Conservation (phyloP, 2,113 vertebrate genomes). For the Ceratotherium simum region DNA sequence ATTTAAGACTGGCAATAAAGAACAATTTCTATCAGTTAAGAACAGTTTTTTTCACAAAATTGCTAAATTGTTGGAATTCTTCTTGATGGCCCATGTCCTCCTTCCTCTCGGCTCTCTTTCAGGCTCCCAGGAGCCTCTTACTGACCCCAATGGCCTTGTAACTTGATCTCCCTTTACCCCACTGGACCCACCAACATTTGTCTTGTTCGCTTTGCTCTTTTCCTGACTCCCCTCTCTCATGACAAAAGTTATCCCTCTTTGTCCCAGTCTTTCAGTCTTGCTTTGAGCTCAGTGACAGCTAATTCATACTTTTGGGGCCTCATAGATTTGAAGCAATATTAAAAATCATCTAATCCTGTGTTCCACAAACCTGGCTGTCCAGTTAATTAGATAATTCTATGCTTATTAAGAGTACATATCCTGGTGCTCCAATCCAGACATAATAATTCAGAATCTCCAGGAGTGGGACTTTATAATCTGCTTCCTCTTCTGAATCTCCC, state of each 20-base stretch:
- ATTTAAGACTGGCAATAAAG: neutral
- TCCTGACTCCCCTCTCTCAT: neutral
- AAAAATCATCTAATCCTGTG: neutral
- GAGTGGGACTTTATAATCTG: neutral
- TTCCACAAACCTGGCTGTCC: neutral
- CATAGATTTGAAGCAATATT: neutral
- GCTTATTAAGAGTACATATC: neutral
- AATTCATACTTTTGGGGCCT: neutral
- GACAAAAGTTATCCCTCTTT: neutral
- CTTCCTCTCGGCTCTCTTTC: neutral
- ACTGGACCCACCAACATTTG: neutral
- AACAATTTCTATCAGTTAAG: neutral
- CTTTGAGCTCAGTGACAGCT: neutral
- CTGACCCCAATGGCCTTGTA: neutral
- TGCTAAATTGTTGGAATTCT: neutral
- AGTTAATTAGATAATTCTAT: neutral
- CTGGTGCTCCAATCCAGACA: neutral
- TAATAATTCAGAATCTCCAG: neutral
- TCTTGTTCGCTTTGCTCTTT: neutral
- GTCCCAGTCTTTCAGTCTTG: neutral
- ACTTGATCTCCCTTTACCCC: neutral
- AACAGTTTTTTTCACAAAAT: neutral
- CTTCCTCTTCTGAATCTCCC: neutral
- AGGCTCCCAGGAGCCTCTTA: neutral
- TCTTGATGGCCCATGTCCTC: neutral